Base-by-base conservation (phyloP, 1,140 invertebrate genomes). In the Procambarus virginalis region DNA sequence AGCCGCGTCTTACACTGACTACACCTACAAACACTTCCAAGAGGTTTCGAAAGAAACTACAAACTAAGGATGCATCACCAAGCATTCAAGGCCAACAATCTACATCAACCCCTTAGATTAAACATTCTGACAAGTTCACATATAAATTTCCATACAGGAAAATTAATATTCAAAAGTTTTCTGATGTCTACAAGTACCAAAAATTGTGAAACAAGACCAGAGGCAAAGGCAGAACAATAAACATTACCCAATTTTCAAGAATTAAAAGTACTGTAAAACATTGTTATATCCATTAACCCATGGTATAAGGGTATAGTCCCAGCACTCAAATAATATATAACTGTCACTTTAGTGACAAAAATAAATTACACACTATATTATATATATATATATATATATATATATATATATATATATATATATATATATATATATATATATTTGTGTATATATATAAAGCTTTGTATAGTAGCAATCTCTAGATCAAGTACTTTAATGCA, bases 1-100 rank as follows among this genome's bases (percentile, higher is more conserved):
- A 64, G 84, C 76, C 51, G 68, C 12, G 60, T 49, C 77, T 82
- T 82, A 70, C 83, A 84, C 70, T 84, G 45, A 84, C 85, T 87
- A 87, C 76, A 80, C 85, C 84, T 86, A 78, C 48, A 20, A 58
- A n/a, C 5, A n/a, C 5, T 22, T 58, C 22, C 68, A 22, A 20
- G 55, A 81, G 79, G 60, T 81, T 51, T 81, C 22, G 3, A 81
- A 78, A 49, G 46, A 34, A n/a, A 81, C 79, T 81, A 81, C 79
- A 81, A 55, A 60, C 55, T 81, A 55, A 60, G 55, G 22, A 60
- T 73, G 68, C 68, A 73, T 73, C 64, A 68, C 64, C 64, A 20
- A 20, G 20, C 64, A 68, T 68, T 68, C 68, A 73, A 73, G 68
- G 68, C 68, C 68, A 34, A 34, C 68, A 73, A 73, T 73, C 68